Evolutionary conservation across 2,888 invertebrate species (phyloP).

Genomic region (Bruchidius siliquastri): DNA sequence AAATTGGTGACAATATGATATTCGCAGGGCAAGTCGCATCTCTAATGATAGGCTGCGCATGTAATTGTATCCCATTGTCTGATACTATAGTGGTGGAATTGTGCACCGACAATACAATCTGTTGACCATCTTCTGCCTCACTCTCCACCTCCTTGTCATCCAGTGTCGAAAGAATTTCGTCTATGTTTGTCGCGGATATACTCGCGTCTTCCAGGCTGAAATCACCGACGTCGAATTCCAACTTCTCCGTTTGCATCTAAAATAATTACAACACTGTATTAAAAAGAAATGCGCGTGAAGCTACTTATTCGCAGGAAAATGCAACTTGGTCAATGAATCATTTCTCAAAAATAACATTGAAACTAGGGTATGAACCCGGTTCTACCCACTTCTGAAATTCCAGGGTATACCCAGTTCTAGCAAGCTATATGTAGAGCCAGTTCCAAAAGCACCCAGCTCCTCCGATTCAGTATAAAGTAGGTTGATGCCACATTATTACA

Average conservation of each 20-base stretch:
- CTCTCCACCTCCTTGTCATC: slow-evolving; percentile 21
- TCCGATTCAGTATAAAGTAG: too few species aligned
- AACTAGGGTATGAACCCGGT: too few species aligned
- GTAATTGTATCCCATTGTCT: slow-evolving; percentile 32
- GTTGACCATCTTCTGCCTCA: slow-evolving; percentile 13
- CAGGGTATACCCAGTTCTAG: too few species aligned
- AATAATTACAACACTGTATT: not conserved
- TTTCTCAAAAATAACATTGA: too few species aligned
- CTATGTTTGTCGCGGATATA: slow-evolving; percentile 19
- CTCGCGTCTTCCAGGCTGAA: slow-evolving; percentile 35
- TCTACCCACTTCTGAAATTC: too few species aligned
- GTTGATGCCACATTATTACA: too few species aligned
- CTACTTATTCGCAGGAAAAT: too few species aligned
- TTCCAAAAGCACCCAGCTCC: too few species aligned
- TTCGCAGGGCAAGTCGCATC: slow-evolving; percentile 17
- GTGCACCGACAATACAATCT: slow-evolving; percentile 26
- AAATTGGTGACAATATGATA: slow-evolving; percentile 48
- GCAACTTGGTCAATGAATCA: too few species aligned
- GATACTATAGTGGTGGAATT: slow-evolving; percentile 30
- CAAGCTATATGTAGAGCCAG: too few species aligned
- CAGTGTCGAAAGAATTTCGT: slow-evolving; percentile 40
- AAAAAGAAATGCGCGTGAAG: too few species aligned
- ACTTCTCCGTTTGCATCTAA: not conserved
- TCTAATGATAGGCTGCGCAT: slow-evolving; percentile 16
- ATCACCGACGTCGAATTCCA: slow-evolving; percentile 40